These are phyloP conservation scores for Acanthosepion lycidas DNA, from an alignment of 2,888 invertebrate species.

Conservation along the genomic window DNA sequence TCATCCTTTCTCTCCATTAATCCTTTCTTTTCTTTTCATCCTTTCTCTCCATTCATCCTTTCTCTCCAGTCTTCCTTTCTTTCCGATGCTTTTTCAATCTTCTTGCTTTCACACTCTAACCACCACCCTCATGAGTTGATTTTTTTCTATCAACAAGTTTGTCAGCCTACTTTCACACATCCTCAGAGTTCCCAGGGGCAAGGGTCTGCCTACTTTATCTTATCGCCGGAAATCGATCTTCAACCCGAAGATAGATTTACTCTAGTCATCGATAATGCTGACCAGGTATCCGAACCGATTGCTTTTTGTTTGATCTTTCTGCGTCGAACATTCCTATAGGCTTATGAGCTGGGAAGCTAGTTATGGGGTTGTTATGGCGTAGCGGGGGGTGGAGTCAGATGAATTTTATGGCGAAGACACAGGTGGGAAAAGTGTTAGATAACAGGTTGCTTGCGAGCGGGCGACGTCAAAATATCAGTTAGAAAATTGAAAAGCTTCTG, in stretches of 20 bases:
- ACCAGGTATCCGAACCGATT: neutral
- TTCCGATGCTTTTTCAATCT: neutral
- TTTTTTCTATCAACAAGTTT: slow-evolving; percentile 33
- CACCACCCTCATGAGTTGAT: neutral
- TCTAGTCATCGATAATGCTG: too few species aligned
- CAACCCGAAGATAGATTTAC: neutral
- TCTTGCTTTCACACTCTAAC: neutral
- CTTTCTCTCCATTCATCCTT: neutral
- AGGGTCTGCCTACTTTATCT: neutral
- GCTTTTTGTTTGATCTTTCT: neutral
- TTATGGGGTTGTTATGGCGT: neutral
- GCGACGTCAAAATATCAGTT: neutral
- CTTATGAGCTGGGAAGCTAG: neutral
- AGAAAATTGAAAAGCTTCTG: neutral
- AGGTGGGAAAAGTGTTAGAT: neutral
- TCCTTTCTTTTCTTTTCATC: too few species aligned
- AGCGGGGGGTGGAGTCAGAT: neutral
- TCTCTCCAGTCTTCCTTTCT: neutral
- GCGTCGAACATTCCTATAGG: neutral
- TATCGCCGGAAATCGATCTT: slow-evolving; percentile 12
- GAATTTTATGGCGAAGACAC: neutral
- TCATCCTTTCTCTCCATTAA: neutral
- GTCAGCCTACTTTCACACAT: neutral
- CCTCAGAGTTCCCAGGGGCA: neutral
- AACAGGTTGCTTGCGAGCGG: neutral